Base-by-base conservation (phyloP, 2,797 vertebrate genomes). In the Trematomus bernacchii region DNA sequence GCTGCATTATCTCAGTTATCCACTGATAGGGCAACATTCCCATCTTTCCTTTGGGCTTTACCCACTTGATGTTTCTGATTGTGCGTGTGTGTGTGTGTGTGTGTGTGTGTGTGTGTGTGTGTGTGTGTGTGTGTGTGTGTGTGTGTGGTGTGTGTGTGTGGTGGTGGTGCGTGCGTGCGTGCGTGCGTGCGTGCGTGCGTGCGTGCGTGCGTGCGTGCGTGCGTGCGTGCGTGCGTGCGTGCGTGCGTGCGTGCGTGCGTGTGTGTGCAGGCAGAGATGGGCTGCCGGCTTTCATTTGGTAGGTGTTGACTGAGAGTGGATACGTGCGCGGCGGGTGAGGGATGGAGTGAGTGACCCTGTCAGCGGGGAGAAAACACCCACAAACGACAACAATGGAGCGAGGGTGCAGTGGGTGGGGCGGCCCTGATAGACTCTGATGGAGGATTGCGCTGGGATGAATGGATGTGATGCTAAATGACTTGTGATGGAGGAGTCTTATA, bases 211-310 rank as follows among this genome's bases (percentile, higher is more conserved):
- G 27, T 1, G 27, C 4, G 27, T 1, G 27, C 4, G 27, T 4
- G 27, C 4, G 27, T 4, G 23, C 2, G 23, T 27, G 23, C 3
- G 23, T 27, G 23, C 3, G 23, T 27, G 23, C 3, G 23, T 27
- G 23, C 3, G 21, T 23, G 21, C 0, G 23, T 23, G 23, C 0
- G 23, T 23, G 23, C 0, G 3, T 87, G 88, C 83, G 33, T 86
- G 70, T 44, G 8, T 23, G 53, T 16, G 72, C 74, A 73, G 77
- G 73, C 84, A 77, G 82, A 89, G 77, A 86, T 85, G 84, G 82
- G 84, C 89, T 93, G 91, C 88, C 90, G 67, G 77, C 84, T 90
- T 87, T 92, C 84, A 93, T 94, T 94, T 94, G 84, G 82, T 71
- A n/a, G 71, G 71, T 46, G 47, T 65, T 88, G 89, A 90, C 91